These are phyloP conservation scores for Magallana gigas DNA, from an alignment of 1,140 invertebrate genomes.

Conservation along the genomic window DNA sequence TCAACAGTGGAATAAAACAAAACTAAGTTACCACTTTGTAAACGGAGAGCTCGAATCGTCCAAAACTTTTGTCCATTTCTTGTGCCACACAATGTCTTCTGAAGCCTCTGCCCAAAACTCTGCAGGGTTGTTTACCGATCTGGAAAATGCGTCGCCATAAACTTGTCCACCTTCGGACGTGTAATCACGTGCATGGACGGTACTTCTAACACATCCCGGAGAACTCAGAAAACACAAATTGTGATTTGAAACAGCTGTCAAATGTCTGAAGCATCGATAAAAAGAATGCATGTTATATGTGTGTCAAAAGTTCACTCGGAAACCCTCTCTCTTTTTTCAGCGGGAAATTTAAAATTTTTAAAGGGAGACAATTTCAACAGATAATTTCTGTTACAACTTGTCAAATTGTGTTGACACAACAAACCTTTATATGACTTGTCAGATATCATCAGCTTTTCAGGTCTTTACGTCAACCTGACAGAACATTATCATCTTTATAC, in stretches of 20 bases:
- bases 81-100: conserved; percentile 87
- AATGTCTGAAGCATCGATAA: neutral
- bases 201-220: neutral
- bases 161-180: conserved; percentile 11
- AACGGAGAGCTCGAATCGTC: conserved; percentile 90
- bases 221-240: neutral
- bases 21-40: conserved; percentile 87
- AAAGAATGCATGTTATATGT: conserved; percentile 16
- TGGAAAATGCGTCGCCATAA: conserved; percentile 85
- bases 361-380: neutral
- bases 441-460: too few species aligned
- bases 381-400: too few species aligned
- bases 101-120: conserved; percentile 92
- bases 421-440: too few species aligned
- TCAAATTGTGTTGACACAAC: too few species aligned
- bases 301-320: conserved; percentile 1
- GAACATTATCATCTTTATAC: too few species aligned
- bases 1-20: neutral
- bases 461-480: too few species aligned
- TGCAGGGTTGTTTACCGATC: conserved; percentile 88
- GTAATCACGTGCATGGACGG: neutral
- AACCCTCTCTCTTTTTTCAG: neutral
- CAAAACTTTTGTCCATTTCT: conserved; percentile 89
- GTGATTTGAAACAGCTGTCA: neutral
- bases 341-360: neutral